phyloP scores from a whole-genome alignment of 2,888 invertebrate species.

The Agriopis aurantiaria region DNA sequence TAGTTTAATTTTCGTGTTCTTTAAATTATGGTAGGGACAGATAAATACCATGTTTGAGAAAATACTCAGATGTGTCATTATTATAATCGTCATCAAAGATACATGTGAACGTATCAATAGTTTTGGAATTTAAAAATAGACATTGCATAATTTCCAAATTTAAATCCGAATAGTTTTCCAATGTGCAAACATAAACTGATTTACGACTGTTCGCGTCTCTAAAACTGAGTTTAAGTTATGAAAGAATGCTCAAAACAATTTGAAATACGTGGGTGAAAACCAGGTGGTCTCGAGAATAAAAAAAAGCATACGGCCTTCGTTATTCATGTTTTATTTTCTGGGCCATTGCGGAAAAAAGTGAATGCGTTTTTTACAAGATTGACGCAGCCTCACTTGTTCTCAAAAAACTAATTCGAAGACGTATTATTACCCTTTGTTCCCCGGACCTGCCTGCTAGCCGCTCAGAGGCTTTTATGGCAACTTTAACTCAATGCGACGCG shows the following conservation, averaged over 20 bases:
- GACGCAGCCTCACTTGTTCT: constrained; percentile 77
- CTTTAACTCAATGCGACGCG: constrained; percentile 66
- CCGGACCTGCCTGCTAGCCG: constrained; percentile 63
- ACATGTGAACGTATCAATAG: constrained; percentile 10
- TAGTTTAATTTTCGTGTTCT: too few relatives aligned
- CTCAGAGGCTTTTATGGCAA: constrained; percentile 67
- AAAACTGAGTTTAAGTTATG: constrained; percentile 76
- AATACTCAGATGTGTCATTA: too few relatives aligned
- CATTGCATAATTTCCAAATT: constrained; percentile 73
- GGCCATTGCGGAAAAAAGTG: constrained; percentile 70
- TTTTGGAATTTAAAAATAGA: constrained; percentile 39
- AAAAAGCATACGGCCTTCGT: constrained; percentile 69
- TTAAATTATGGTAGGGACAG: too few relatives aligned
- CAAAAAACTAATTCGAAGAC: constrained; percentile 75
- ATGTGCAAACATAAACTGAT: constrained; percentile 76
- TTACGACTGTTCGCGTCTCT: constrained; percentile 74
- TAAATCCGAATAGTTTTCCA: constrained; percentile 66
- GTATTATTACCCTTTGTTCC: constrained; percentile 78
- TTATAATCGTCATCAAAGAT: too few relatives aligned
- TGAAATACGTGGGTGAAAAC: constrained; percentile 71
- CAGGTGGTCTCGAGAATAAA: constrained; percentile 74
- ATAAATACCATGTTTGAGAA: too few relatives aligned
- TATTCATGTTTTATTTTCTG: constrained; percentile 62
- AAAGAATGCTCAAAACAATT: constrained; percentile 76
- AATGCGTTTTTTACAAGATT: constrained; percentile 64